Percentiles rank a stretch among this genome's conserved stretches.
Evolutionary conservation across 2,888 invertebrate genomes (phyloP).

Genomic region (Calameuta pallipes): DNA sequence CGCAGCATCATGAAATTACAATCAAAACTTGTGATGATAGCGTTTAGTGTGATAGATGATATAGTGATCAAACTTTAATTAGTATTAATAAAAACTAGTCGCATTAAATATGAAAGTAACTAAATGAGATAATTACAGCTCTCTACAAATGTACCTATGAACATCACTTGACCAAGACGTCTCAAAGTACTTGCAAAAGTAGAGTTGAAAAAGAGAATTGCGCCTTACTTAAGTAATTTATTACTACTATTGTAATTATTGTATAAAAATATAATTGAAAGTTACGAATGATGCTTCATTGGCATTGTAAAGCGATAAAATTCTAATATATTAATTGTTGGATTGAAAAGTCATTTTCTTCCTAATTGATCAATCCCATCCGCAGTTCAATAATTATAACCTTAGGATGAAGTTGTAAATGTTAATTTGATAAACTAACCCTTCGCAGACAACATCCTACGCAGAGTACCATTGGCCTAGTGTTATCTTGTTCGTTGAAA

Average conservation of each 20-base stretch:
- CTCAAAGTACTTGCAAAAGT: neutral
- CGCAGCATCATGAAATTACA: neutral
- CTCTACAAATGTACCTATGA: neutral
- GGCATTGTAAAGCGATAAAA: neutral
- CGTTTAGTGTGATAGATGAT: neutral
- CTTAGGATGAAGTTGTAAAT: neutral
- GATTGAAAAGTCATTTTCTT: neutral
- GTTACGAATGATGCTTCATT: neutral
- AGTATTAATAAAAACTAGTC: neutral
- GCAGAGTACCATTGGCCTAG: constrained; percentile 18
- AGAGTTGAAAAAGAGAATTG: neutral
- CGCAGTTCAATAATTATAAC: neutral
- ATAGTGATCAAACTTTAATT: neutral
- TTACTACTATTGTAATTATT: neutral
- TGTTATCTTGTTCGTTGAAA: constrained; percentile 30
- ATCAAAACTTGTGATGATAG: neutral
- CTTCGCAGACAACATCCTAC: neutral
- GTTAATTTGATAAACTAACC: neutral
- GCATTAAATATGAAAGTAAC: neutral
- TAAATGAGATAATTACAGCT: neutral
- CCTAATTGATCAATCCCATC: neutral
- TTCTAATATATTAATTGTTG: neutral
- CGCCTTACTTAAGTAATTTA: neutral
- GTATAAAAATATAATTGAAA: neutral
- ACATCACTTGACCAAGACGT: neutral